These are phyloP conservation scores for Pseudopleuronectes americanus DNA, from an alignment of 2,797 vertebrate species.

Conservation along the genomic window DNA sequence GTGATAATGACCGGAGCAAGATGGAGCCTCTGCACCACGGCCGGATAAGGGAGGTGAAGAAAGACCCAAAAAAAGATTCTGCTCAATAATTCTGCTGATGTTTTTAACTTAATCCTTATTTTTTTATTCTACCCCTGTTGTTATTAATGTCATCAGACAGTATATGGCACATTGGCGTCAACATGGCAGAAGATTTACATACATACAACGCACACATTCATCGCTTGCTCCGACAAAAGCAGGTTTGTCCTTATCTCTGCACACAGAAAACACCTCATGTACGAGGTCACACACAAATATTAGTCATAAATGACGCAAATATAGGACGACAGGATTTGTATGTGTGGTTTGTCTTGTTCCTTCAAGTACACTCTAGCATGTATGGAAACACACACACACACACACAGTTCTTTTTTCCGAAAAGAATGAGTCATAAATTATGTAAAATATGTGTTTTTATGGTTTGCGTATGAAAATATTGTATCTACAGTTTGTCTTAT, in stretches of 20 bases:
- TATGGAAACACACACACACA: background rate
- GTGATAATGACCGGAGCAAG: conserved; percentile 15
- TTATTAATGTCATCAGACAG: background rate
- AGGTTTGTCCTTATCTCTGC: conserved; percentile 1
- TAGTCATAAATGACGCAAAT: background rate
- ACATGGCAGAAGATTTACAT: too few species aligned
- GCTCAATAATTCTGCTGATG: conserved; percentile 32
- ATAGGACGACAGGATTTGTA: background rate
- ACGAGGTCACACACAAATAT: background rate
- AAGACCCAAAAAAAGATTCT: background rate
- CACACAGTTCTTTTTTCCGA: background rate
- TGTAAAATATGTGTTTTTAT: background rate
- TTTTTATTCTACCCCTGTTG: background rate
- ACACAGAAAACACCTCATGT: background rate
- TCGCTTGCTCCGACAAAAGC: background rate
- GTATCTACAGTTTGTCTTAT: background rate
- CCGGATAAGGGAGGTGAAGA: conserved; percentile 35
- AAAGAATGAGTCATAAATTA: background rate
- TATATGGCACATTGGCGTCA: background rate
- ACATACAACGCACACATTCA: background rate
- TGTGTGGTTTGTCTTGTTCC: background rate
- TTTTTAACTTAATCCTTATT: conserved; percentile 3
- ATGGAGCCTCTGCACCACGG: conserved; percentile 15
- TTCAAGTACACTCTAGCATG: background rate
- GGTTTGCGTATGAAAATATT: conserved; percentile 34